phyloP scores from a whole-genome alignment of 2,797 vertebrate genomes.

The Distichodus sexfasciatus region DNA sequence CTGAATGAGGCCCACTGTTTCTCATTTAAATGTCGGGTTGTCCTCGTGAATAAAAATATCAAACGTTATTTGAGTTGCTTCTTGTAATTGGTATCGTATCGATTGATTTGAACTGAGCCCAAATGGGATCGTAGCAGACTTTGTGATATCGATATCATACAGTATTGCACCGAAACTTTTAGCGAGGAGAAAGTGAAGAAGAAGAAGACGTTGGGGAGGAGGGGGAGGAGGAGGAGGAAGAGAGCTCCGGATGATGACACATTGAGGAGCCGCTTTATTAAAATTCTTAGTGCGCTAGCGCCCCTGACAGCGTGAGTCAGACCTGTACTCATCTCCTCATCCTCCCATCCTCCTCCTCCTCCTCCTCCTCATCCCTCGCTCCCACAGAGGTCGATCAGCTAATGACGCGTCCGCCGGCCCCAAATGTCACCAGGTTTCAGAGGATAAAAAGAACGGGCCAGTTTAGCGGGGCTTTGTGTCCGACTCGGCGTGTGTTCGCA shows the following conservation, averaged over 20 bases:
- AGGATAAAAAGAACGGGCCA: slow-evolving; percentile 29
- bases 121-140: too few relatives aligned
- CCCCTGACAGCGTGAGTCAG: slow-evolving; percentile 51
- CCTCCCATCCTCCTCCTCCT: slow-evolving; percentile 34
- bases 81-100: too few relatives aligned
- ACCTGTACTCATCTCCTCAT: slow-evolving; percentile 40
- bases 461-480: slow-evolving; percentile 11
- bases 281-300: slow-evolving; percentile 48
- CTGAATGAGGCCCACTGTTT: too few relatives aligned
- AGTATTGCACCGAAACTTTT: too few relatives aligned
- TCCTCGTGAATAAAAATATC: too few relatives aligned
- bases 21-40: too few relatives aligned
- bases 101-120: too few relatives aligned
- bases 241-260: slow-evolving; percentile 33
- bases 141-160: too few relatives aligned
- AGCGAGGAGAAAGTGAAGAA: too few relatives aligned
- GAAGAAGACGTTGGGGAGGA: slow-evolving; percentile 31
- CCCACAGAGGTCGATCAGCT: slow-evolving; percentile 46
- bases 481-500: too few relatives aligned
- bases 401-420: slow-evolving; percentile 41
- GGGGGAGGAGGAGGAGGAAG: too few relatives aligned
- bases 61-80: too few relatives aligned
- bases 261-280: slow-evolving; percentile 49
- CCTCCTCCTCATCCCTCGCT: slow-evolving; percentile 42
- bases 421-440: slow-evolving; percentile 43